These are phyloP conservation scores for Heliopora coerulea DNA, from an alignment of 92 coral and sea anemone genomes.

Conservation along the genomic window DNA sequence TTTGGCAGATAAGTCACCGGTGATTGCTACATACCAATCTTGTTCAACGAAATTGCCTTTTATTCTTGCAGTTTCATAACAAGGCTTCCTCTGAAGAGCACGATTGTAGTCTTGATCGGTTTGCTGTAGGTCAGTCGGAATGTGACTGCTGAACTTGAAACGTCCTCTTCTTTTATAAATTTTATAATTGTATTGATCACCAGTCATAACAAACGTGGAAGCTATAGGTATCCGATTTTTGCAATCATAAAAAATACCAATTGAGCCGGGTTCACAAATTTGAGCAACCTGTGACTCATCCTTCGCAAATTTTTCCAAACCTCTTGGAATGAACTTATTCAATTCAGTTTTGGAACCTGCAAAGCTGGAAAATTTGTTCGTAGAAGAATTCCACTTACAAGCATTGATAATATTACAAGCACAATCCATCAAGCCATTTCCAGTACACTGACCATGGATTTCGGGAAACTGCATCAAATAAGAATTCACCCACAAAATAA, in stretches of 20 bases:
- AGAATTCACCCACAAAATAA: neutral
- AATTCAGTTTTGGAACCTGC: neutral
- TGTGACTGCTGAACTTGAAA: neutral
- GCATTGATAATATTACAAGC: slow-evolving; percentile 34
- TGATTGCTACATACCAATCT: slow-evolving; percentile 24
- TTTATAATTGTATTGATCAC: slow-evolving; percentile 11
- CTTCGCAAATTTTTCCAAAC: neutral
- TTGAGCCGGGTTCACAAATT: slow-evolving; percentile 33
- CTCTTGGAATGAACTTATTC: slow-evolving; percentile 2
- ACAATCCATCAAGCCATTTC: slow-evolving; percentile 22
- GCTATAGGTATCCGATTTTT: slow-evolving; percentile 47
- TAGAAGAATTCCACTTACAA: slow-evolving; percentile 3
- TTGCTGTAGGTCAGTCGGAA: slow-evolving; percentile 40
- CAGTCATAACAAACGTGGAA: slow-evolving; percentile 47
- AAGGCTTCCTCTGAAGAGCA: slow-evolving; percentile 22
- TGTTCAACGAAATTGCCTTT: neutral
- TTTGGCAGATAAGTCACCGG: neutral
- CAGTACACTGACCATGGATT: slow-evolving; percentile 8
- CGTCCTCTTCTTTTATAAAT: slow-evolving; percentile 8
- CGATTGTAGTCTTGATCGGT: slow-evolving; percentile 19
- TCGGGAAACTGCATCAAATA: slow-evolving; percentile 10
- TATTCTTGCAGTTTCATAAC: slow-evolving; percentile 20
- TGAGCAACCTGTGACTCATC: neutral
- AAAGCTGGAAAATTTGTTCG: neutral
- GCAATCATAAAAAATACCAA: slow-evolving; percentile 44